Percentiles rank a stretch among this genome's conserved stretches.
phyloP scores from a whole-genome alignment of 2,888 invertebrate species.

The Chymomyza amoena region DNA sequence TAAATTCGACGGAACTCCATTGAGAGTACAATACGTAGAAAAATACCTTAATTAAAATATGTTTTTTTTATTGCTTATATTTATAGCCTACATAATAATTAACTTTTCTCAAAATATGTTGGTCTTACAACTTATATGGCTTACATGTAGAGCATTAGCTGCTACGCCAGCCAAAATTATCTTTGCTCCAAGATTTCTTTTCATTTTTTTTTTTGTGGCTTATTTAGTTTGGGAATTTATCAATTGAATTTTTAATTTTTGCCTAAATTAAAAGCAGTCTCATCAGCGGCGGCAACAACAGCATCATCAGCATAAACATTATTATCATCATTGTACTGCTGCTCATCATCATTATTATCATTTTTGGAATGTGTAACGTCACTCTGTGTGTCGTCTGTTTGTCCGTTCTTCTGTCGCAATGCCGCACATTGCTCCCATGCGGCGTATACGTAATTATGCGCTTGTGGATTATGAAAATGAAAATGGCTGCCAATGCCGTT shows the following conservation, averaged over 20 bases:
- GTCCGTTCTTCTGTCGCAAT: background rate
- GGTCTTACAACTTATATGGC: background rate
- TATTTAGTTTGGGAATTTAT: slow-evolving; percentile 45
- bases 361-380: slow-evolving; percentile 2
- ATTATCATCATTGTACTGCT: background rate
- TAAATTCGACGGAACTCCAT: too few species aligned
- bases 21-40: too few species aligned
- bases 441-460: slow-evolving; percentile 68
- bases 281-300: slow-evolving; percentile 20
- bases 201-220: slow-evolving; percentile 11
- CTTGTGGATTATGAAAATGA: slow-evolving; percentile 56
- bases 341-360: too few species aligned
- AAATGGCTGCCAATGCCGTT: slow-evolving; percentile 12
- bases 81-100: too few species aligned
- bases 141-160: background rate
- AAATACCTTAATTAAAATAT: too few species aligned
- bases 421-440: slow-evolving; percentile 33
- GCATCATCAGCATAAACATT: slow-evolving; percentile 15
- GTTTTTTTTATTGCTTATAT: too few species aligned
- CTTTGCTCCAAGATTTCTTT: slow-evolving; percentile 11
- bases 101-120: background rate
- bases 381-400: background rate
- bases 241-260: slow-evolving; percentile 61
- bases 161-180: background rate
- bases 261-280: slow-evolving; percentile 30